Evolutionary conservation across 2,797 vertebrate genomes (phyloP).

Genomic region (Onychomys leucogaster): DNA sequence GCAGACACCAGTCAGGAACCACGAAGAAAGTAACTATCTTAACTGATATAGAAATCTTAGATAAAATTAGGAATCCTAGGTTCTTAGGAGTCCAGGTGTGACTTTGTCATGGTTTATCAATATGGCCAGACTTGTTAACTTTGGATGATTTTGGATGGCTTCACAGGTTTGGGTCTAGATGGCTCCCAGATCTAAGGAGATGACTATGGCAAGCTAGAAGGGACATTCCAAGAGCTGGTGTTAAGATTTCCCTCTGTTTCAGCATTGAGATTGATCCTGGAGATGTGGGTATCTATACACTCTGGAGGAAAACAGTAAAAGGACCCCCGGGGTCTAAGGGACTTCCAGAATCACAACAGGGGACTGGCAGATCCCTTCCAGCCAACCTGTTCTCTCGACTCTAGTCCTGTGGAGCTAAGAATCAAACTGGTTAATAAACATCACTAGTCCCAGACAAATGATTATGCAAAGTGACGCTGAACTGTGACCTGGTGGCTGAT

Average conservation of each 20-base stretch:
- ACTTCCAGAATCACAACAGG: neutral
- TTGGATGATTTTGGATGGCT: neutral
- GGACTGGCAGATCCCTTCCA: neutral
- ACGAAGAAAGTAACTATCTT: neutral
- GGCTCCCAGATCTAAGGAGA: neutral
- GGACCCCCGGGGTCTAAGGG: neutral
- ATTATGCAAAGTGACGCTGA: neutral
- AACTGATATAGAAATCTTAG: neutral
- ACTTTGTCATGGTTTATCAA: neutral
- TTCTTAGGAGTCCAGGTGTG: neutral
- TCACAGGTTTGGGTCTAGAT: neutral
- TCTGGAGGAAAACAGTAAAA: neutral
- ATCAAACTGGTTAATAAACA: neutral
- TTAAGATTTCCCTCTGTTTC: neutral
- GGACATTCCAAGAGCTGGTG: neutral
- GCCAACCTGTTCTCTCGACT: neutral
- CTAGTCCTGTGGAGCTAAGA: neutral
- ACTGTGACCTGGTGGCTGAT: neutral
- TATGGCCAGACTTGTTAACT: neutral
- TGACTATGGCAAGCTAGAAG: rapidly evolving
- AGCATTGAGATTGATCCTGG: neutral
- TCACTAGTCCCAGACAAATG: neutral
- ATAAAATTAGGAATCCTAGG: neutral
- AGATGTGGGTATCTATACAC: neutral
- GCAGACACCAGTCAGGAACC: neutral